Conservation (phyloP, 2,113 vertebrate species). For the Copsychus sechellarum region DNA sequence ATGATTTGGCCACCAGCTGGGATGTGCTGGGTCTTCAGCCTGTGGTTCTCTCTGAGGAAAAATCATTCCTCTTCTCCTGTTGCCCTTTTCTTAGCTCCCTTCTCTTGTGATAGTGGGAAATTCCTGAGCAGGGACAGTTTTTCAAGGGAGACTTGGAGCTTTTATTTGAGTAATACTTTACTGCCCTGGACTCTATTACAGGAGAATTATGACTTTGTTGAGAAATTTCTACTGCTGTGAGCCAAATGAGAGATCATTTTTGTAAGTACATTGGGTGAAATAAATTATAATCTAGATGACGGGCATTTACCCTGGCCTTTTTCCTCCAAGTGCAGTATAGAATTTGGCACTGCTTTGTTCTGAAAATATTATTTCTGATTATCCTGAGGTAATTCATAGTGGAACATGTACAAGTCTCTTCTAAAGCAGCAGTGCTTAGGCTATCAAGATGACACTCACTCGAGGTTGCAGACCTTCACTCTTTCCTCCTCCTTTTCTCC, state of each 20-base stretch:
- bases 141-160: constrained; percentile 18
- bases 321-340: constrained; percentile 51
- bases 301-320: constrained; percentile 49
- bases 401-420: constrained; percentile 4
- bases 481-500: neutral
- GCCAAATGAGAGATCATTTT: constrained; percentile 74
- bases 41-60: neutral
- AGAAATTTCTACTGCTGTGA: constrained; percentile 33
- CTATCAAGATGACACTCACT: neutral
- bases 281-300: constrained; percentile 68
- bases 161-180: constrained; percentile 34
- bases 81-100: neutral
- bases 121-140: neutral
- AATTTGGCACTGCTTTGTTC: constrained; percentile 65
- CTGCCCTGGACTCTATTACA: neutral
- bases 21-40: neutral
- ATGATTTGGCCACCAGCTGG: neutral
- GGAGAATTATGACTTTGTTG: constrained; percentile 59
- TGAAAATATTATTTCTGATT: constrained; percentile 66
- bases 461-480: neutral
- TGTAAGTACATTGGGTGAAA: constrained; percentile 70
- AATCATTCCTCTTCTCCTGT: neutral
- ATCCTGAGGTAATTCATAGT: constrained; percentile 52
- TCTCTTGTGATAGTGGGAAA: neutral
- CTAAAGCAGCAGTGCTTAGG: neutral